Evolutionary conservation across 2,113 vertebrate species (phyloP).

Genomic region (Nerophis lumbriciformis): DNA sequence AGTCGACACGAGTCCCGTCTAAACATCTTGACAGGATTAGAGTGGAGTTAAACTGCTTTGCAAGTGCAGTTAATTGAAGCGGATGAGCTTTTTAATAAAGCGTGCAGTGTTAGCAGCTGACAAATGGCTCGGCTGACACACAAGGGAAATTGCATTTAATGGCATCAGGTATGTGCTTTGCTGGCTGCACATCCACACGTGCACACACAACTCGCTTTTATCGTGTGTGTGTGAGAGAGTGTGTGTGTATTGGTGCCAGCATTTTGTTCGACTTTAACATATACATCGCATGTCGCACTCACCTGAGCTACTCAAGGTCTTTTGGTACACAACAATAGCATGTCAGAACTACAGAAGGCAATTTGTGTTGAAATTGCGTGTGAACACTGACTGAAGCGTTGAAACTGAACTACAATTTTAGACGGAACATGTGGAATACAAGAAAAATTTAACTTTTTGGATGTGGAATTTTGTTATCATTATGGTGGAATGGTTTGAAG

Average conservation of each 20-base stretch:
- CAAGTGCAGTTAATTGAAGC: constrained; percentile 74
- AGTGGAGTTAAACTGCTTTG: constrained; percentile 75
- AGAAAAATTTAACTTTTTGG: no score
- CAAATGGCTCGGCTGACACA: constrained; percentile 71
- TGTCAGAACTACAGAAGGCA: no score
- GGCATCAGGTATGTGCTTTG: constrained; percentile 76
- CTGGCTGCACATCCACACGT: constrained; percentile 49
- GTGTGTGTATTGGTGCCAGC: constrained; percentile 10
- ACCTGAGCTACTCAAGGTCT: constrained; percentile 63
- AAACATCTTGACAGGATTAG: constrained; percentile 75
- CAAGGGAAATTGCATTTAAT: constrained; percentile 75
- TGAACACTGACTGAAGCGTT: no score
- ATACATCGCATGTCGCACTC: constrained; percentile 38
- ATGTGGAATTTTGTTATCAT: no score
- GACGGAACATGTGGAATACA: no score
- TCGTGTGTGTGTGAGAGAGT: neutral
- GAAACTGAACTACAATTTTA: no score
- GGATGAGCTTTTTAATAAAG: constrained; percentile 79
- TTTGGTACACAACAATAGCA: constrained; percentile 18
- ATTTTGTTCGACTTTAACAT: constrained; percentile 39
- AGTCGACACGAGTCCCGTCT: constrained; percentile 62
- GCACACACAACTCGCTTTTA: constrained; percentile 21
- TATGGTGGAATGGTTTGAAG: no score
- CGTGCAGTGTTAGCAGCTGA: constrained; percentile 76
- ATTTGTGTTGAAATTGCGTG: no score